Evolutionary conservation across 2,888 invertebrate genomes (phyloP), one percentile per base, ranked within the genome.

Genomic region (Pocota personata): DNA sequence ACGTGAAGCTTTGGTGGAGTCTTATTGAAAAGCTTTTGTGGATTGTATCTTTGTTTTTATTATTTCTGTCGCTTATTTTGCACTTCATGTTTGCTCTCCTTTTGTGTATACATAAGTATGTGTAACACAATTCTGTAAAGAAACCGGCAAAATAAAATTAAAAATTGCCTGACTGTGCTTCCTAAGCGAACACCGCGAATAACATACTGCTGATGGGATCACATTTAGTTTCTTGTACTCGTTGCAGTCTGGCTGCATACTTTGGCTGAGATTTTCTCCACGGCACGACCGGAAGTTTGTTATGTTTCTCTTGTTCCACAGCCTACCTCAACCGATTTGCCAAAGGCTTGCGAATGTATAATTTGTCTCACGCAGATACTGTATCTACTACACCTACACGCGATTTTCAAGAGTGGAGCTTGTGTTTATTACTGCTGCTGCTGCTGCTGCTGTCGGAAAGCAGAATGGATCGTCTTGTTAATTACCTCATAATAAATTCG

Each of bases 1-100:
- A 84, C 50, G 84, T 75, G 24, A 64, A 80, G 66, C 80, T 80
- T 80, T 76, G 8, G 80, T 80, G 57, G 8, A 30, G 48, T 67
- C 5, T 2, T n/a, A n/a, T n/a, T n/a, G 3, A 37, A 48, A 66
- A 80, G 57, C 79, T 76, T 64, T 75, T 55, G 84, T 86, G 84
- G 71, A 71, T 58, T 30, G 66, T 76, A 71, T 80, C 32, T 71
- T 66, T 79, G 62, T 69, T 79, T 64, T 80, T 66, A 50, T 58
- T 69, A 60, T 66, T 37, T 73, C 21, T 43, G 3, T 10, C 40
- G 12, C 8, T 24, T 7, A 43, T 40, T 16, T 46, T 21, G 14
- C 2, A 14, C 16, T 58, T 30, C 4, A 24, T 3, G 3, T 52
- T 37, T 8, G 58, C n/a, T 72, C 78, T 58, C 58, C 27, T 55